These are phyloP conservation scores for Apocheima hispidaria DNA, from an alignment of 2,888 invertebrate genomes.

Conservation along the genomic window DNA sequence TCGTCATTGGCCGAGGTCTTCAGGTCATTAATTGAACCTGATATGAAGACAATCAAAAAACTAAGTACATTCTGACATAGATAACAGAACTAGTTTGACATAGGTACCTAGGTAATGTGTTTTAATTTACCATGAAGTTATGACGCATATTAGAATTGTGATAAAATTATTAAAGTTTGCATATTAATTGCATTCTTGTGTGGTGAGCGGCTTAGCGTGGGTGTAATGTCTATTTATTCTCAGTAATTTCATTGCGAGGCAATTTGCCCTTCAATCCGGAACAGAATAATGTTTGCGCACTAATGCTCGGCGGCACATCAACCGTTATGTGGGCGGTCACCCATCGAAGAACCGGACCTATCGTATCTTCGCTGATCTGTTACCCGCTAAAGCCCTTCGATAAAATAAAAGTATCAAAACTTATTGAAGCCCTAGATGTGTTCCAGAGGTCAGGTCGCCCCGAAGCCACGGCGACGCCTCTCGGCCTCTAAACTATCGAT, in stretches of 20 bases:
- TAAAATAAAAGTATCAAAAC: not conserved
- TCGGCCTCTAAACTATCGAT: slow-evolving; percentile 38
- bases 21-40: slow-evolving; percentile 5
- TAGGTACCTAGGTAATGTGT: not conserved
- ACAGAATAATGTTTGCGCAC: too few species aligned
- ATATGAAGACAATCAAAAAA: slow-evolving; percentile 2
- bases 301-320: too few species aligned
- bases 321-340: not conserved
- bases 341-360: not conserved
- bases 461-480: slow-evolving; percentile 22
- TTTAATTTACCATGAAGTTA: not conserved
- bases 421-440: slow-evolving; percentile 14
- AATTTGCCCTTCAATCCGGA: too few species aligned
- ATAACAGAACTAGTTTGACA: slow-evolving; percentile 3
- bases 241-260: too few species aligned
- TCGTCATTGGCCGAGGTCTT: slow-evolving; percentile 3
- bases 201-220: too few species aligned
- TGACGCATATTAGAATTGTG: not conserved
- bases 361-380: too few species aligned
- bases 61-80: not conserved
- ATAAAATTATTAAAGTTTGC: too few species aligned
- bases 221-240: too few species aligned
- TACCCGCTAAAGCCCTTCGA: too few species aligned
- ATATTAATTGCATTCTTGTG: too few species aligned
- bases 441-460: slow-evolving; percentile 6